Evolutionary conservation across 2,888 invertebrate genomes (phyloP).

Genomic region (Ptilodon capucinus): DNA sequence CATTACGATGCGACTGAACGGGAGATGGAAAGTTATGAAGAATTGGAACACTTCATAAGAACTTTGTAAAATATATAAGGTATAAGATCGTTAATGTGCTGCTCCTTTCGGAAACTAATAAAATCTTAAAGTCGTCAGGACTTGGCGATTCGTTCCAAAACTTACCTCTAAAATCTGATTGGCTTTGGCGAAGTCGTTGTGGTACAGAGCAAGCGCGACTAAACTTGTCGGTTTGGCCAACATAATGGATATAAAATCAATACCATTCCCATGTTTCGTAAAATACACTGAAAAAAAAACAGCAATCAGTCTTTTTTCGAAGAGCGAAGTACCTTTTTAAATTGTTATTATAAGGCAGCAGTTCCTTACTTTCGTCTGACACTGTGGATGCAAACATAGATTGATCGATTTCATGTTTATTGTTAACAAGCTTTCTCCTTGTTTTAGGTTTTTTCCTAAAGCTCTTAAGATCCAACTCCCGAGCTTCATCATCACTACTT

Average conservation of each 20-base stretch:
- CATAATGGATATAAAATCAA: slow-evolving; percentile 86
- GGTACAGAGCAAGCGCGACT: slow-evolving; percentile 89
- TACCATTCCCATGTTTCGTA: slow-evolving; percentile 53
- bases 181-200: slow-evolving; percentile 88
- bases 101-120: not conserved
- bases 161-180: slow-evolving; percentile 91
- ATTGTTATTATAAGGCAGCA: not conserved
- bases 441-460: slow-evolving; percentile 66
- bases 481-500: slow-evolving; percentile 75
- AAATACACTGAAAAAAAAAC: slow-evolving; percentile 45
- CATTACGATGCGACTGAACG: slow-evolving; percentile 79
- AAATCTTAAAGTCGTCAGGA: not conserved
- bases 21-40: slow-evolving; percentile 81
- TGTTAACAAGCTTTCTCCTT: slow-evolving; percentile 57
- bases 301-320: too few species aligned
- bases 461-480: slow-evolving; percentile 56
- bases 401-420: slow-evolving; percentile 64
- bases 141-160: too few species aligned
- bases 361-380: slow-evolving; percentile 61
- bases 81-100: not conserved
- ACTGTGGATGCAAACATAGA: slow-evolving; percentile 66
- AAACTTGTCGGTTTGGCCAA: slow-evolving; percentile 88
- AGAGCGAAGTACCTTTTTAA: too few species aligned
- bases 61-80: slow-evolving; percentile 54
- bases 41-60: slow-evolving; percentile 80